These are phyloP conservation scores for Pseudococcus jackbeardsleyi DNA, from an alignment of 2,888 invertebrate genomes.

Conservation along the genomic window DNA sequence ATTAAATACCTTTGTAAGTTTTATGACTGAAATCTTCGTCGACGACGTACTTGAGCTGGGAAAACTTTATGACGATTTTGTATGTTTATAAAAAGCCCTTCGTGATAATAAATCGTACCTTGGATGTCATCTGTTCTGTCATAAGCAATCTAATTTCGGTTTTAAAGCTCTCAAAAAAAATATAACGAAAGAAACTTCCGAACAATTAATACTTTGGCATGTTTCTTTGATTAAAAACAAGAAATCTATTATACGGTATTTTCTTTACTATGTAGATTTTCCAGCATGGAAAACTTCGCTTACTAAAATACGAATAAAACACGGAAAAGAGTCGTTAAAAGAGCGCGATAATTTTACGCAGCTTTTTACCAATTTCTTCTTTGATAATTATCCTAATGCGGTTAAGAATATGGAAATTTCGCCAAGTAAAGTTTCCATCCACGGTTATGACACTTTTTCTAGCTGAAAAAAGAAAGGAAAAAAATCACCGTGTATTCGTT, in stretches of 20 bases:
- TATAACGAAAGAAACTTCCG: background rate
- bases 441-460: slow-evolving; percentile 13
- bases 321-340: slow-evolving; percentile 31
- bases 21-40: too few relatives aligned
- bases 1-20: background rate
- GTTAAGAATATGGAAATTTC: slow-evolving; percentile 4
- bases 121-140: slow-evolving; percentile 1
- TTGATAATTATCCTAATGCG: slow-evolving; percentile 3
- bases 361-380: slow-evolving; percentile 12
- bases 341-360: slow-evolving; percentile 3
- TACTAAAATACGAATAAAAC: background rate
- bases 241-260: background rate
- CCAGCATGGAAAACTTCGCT: background rate
- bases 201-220: slow-evolving; percentile 24
- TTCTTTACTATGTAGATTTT: slow-evolving; percentile 13
- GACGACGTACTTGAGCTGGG: too few relatives aligned
- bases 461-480: background rate
- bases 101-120: background rate
- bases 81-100: background rate
- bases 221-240: slow-evolving; percentile 13
- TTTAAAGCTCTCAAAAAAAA: background rate
- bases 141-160: background rate
- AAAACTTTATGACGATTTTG: too few relatives aligned
- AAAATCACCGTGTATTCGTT: slow-evolving; percentile 27
- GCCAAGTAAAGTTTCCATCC: slow-evolving; percentile 5